A percentile compares a stretch with the other conserved stretches of the same genome.
Conservation (phyloP, 2,888 invertebrate species). For the Eustalomyia histrio region DNA sequence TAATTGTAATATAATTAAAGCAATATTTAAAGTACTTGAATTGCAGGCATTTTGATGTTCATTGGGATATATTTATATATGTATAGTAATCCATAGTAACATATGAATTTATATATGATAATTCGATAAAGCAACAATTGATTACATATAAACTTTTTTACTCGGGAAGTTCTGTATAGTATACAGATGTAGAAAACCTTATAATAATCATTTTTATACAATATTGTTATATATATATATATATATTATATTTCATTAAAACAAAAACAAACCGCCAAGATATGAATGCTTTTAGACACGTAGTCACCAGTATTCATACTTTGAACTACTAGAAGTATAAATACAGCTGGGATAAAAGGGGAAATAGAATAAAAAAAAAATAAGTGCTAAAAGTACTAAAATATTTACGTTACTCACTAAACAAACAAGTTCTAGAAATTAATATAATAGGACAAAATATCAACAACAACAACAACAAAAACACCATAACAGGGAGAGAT, state of each 20-base stretch:
- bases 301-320: conserved; percentile 58
- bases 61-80: too few species aligned
- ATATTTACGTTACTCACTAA: conserved; percentile 58
- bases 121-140: too few species aligned
- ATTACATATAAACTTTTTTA: too few species aligned
- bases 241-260: too few species aligned
- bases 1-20: too few species aligned
- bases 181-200: too few species aligned
- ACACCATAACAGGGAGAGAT: conserved; percentile 17
- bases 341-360: conserved; percentile 57
- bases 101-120: too few species aligned
- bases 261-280: conserved; percentile 35
- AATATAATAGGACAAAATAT: conserved; percentile 24
- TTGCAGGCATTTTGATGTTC: too few species aligned
- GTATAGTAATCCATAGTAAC: too few species aligned
- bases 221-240: background rate
- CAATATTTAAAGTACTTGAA: too few species aligned
- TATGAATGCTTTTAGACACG: conserved; percentile 64
- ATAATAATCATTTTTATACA: too few species aligned
- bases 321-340: conserved; percentile 41
- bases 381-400: conserved; percentile 54
- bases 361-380: conserved; percentile 32
- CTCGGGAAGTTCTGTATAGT: too few species aligned
- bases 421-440: conserved; percentile 53
- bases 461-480: background rate